Percentiles rank a stretch among this genome's conserved stretches.
These are phyloP conservation scores for Bettongia penicillata DNA, from an alignment of 2,113 vertebrate species.

Conservation along the genomic window DNA sequence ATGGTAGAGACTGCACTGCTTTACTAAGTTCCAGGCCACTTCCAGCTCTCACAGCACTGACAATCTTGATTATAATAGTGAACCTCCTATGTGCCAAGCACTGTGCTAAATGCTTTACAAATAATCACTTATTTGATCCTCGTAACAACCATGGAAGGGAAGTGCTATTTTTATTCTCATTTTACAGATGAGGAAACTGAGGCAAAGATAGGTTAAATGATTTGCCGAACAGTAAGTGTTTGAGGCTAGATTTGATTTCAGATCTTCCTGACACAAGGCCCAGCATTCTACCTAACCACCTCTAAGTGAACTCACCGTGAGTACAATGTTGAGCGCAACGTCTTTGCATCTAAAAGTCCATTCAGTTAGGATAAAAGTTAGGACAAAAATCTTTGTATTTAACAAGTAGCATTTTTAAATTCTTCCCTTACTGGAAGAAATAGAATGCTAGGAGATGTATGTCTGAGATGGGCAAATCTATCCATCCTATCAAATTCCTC, in stretches of 20 bases:
- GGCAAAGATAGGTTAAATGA: background rate
- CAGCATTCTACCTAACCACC: background rate
- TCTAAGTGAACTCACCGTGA: background rate
- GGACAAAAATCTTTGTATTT: background rate
- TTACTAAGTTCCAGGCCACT: background rate
- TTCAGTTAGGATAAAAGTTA: background rate
- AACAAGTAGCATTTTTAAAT: background rate
- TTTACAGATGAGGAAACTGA: background rate
- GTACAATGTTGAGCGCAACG: background rate
- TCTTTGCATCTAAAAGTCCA: background rate
- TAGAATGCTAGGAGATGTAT: constrained; percentile 12
- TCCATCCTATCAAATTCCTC: background rate
- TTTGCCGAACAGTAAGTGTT: background rate
- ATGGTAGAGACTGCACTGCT: background rate
- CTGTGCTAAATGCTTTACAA: background rate
- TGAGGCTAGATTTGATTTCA: background rate
- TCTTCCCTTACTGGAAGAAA: background rate
- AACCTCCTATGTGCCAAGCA: background rate
- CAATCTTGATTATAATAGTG: background rate
- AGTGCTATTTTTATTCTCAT: background rate
- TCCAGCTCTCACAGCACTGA: background rate
- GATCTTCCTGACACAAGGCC: background rate
- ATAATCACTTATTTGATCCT: background rate
- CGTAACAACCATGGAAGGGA: background rate
- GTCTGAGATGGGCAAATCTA: background rate